phyloP scores from a whole-genome alignment of 2,113 vertebrate species.

The Oryctolagus cuniculus region DNA sequence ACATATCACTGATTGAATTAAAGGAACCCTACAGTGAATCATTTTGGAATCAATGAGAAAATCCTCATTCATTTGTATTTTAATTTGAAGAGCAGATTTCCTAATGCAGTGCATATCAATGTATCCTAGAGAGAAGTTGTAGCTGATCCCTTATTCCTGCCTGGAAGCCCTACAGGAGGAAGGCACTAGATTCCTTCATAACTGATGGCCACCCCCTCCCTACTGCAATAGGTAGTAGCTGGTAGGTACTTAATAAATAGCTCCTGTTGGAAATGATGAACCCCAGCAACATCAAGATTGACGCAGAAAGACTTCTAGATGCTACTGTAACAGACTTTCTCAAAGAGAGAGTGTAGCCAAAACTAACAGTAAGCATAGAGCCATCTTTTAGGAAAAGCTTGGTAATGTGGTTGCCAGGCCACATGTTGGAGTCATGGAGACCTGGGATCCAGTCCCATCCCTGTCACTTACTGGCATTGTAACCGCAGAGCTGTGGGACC shows the following conservation, averaged over 20 bases:
- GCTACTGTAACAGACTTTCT: background rate
- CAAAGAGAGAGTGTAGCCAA: background rate
- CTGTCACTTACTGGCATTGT: background rate
- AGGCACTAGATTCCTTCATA: background rate
- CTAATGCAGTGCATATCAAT: background rate
- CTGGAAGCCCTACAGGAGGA: background rate
- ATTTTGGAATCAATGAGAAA: slow-evolving; percentile 23
- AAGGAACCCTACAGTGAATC: background rate
- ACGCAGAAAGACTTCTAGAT: background rate
- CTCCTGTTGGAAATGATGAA: background rate
- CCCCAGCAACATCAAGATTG: background rate
- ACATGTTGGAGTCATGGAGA: background rate
- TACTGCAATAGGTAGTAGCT: background rate
- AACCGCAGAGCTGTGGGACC: background rate
- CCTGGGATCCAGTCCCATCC: background rate
- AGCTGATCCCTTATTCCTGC: background rate
- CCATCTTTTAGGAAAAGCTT: background rate
- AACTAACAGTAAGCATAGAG: background rate
- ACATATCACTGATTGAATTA: background rate
- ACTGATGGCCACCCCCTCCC: background rate
- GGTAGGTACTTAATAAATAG: background rate
- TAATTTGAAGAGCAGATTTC: slow-evolving; percentile 19
- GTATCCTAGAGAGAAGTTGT: background rate
- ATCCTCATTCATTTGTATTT: background rate
- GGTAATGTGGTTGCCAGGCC: background rate